These are phyloP conservation scores for Sepioteuthis lessoniana DNA, from an alignment of 2,888 invertebrate genomes.

Conservation along the genomic window DNA sequence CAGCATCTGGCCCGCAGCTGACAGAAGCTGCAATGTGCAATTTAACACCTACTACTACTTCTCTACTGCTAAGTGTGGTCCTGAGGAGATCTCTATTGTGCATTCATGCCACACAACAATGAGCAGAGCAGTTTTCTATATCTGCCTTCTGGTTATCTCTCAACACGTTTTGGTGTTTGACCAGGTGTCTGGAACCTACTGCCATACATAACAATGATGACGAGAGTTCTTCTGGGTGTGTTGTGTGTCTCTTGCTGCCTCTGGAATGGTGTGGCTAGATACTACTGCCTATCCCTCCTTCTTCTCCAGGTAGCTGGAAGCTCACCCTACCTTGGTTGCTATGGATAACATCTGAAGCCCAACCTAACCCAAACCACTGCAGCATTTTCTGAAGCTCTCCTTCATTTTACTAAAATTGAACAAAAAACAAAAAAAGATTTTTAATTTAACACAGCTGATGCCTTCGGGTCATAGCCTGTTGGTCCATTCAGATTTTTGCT, in stretches of 20 bases:
- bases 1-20: slow-evolving; percentile 44
- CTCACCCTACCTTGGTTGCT: slow-evolving; percentile 44
- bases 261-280: slow-evolving; percentile 23
- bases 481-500: slow-evolving; percentile 36
- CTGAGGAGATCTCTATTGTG: background rate
- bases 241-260: slow-evolving; percentile 23
- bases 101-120: slow-evolving; percentile 6
- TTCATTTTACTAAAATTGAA: slow-evolving; percentile 41
- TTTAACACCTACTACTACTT: slow-evolving; percentile 42
- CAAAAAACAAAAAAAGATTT: slow-evolving; percentile 23
- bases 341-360: slow-evolving; percentile 41
- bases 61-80: slow-evolving; percentile 33
- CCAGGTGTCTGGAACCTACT: slow-evolving; percentile 33
- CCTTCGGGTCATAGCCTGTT: background rate
- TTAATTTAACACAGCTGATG: slow-evolving; percentile 25
- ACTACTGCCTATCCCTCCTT: slow-evolving; percentile 36
- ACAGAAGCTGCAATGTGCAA: slow-evolving; percentile 44
- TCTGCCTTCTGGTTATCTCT: slow-evolving; percentile 8
- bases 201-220: background rate
- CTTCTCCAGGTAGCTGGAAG: slow-evolving; percentile 39
- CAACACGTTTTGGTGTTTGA: slow-evolving; percentile 23
- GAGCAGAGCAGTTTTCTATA: background rate
- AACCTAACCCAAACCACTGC: slow-evolving; percentile 44
- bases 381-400: background rate
- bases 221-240: slow-evolving; percentile 13